Evolutionary conservation across 2,888 invertebrate genomes (phyloP).

Genomic region (Lasius fuliginosus): DNA sequence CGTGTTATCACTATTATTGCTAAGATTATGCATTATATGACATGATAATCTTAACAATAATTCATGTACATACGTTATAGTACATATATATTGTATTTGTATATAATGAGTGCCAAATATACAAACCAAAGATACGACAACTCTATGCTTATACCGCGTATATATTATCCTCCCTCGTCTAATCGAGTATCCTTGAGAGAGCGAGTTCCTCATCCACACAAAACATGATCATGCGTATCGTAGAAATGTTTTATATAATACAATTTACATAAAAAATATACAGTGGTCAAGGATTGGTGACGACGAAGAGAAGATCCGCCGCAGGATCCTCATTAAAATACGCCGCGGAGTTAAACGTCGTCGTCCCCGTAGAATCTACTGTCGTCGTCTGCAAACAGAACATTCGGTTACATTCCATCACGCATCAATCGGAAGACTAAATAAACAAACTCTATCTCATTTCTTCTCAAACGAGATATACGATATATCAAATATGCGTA

Average conservation of each 20-base stretch:
- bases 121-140: constrained; percentile 79
- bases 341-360: constrained; percentile 84
- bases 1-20: constrained; percentile 45
- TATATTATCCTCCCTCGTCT: background rate
- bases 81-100: constrained; percentile 58
- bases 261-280: constrained; percentile 84
- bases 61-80: background rate
- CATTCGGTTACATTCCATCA: constrained; percentile 53
- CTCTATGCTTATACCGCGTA: constrained; percentile 29
- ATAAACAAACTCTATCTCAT: background rate
- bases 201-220: constrained; percentile 42
- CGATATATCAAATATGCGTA: background rate
- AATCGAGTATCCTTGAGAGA: constrained; percentile 51
- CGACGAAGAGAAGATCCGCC: constrained; percentile 84
- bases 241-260: constrained; percentile 82
- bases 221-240: constrained; percentile 62
- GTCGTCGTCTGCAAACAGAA: constrained; percentile 71
- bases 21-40: constrained; percentile 30
- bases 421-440: background rate
- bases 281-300: constrained; percentile 85
- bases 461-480: background rate
- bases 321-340: constrained; percentile 85
- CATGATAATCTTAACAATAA: constrained; percentile 24
- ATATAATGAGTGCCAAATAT: constrained; percentile 79
- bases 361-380: constrained; percentile 68